phyloP scores from a whole-genome alignment of 2,113 vertebrate species.

The Sciurus niger region DNA sequence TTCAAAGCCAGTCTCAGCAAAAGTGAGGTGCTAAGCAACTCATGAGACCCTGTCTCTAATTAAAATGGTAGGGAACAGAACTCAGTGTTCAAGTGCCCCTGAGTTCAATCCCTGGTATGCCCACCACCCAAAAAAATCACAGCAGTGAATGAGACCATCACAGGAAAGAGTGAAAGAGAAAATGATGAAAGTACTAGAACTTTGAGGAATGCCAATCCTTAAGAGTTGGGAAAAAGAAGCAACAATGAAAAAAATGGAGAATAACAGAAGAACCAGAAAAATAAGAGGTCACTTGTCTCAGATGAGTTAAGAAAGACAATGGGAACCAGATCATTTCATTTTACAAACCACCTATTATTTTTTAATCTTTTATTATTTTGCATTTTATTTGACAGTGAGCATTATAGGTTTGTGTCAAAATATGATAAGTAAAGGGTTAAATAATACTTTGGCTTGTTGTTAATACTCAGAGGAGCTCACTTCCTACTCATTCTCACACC shows the following conservation, averaged over 20 bases:
- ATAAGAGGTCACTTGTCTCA: fast-evolving
- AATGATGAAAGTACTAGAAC: background rate
- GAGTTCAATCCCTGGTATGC: too few relatives aligned
- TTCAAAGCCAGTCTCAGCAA: too few relatives aligned
- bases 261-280: background rate
- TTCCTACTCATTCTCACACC: slow-evolving; percentile 81
- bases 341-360: background rate
- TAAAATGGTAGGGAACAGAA: too few relatives aligned
- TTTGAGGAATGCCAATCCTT: fast-evolving
- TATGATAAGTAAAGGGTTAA: slow-evolving; percentile 60
- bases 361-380: slow-evolving; percentile 52
- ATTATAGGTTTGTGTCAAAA: slow-evolving; percentile 16
- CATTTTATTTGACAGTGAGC: slow-evolving; percentile 71
- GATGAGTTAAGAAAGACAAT: background rate
- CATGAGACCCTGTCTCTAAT: too few relatives aligned
- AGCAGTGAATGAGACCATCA: fast-evolving
- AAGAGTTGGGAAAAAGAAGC: background rate
- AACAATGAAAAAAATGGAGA: background rate
- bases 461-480: slow-evolving; percentile 79
- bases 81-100: too few relatives aligned
- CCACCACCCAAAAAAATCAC: background rate
- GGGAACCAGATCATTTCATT: slow-evolving; percentile 23
- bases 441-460: slow-evolving; percentile 55
- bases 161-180: background rate
- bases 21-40: too few relatives aligned